Conservation (phyloP, 2,113 vertebrate species). For the Hymenochirus boettgeri region DNA sequence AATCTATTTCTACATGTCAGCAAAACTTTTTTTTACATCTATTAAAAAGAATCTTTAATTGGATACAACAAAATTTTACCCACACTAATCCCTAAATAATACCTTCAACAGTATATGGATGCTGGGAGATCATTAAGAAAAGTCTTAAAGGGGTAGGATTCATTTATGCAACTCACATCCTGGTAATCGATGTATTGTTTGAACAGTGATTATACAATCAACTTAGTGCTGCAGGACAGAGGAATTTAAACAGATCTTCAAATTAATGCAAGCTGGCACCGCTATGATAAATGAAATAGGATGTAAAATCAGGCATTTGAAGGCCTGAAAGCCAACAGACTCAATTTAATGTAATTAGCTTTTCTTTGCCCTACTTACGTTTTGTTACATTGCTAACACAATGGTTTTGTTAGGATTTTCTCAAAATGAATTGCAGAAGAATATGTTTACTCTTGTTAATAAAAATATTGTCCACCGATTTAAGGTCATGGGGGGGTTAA, state of each 20-base stretch:
- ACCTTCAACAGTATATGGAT: neutral
- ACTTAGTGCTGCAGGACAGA: slow-evolving; percentile 19
- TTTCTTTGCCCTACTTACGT: slow-evolving; percentile 39
- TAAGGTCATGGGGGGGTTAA: slow-evolving; percentile 22
- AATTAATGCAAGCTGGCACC: slow-evolving; percentile 38
- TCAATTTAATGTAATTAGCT: slow-evolving; percentile 42
- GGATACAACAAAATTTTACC: neutral
- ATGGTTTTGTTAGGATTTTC: slow-evolving; percentile 30
- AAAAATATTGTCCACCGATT: slow-evolving; percentile 18
- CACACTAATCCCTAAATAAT: neutral
- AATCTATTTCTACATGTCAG: neutral
- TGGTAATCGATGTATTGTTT: slow-evolving; percentile 28
- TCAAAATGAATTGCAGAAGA: slow-evolving; percentile 28
- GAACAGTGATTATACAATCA: slow-evolving; percentile 27
- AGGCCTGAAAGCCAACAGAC: slow-evolving; percentile 32
- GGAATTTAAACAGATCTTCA: slow-evolving; percentile 33
- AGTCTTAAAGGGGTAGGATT: neutral
- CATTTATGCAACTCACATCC: slow-evolving; percentile 3
- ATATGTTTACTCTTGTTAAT: slow-evolving; percentile 9
- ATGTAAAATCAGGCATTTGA: slow-evolving; percentile 38
- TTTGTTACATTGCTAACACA: slow-evolving; percentile 35
- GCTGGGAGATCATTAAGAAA: neutral
- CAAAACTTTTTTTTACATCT: neutral
- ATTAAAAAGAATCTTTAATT: neutral
- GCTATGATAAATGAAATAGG: slow-evolving; percentile 41